These are phyloP conservation scores for Charaxes varanes DNA, from an alignment of 1,140 invertebrate genomes.

Conservation along the genomic window DNA sequence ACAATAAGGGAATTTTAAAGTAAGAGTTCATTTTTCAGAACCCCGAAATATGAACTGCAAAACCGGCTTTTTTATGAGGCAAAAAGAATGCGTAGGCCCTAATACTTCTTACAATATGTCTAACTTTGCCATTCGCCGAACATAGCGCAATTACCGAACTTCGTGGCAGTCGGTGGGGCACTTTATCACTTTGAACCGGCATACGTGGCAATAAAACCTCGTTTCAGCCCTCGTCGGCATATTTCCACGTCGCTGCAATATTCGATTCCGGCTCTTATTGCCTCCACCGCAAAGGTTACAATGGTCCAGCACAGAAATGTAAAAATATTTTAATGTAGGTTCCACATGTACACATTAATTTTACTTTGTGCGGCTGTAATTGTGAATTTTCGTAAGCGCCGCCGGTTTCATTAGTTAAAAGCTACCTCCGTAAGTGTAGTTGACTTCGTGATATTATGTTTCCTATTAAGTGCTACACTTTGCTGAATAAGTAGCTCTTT, in stretches of 20 bases:
- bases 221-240: slow-evolving; percentile 12
- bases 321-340: slow-evolving; percentile 9
- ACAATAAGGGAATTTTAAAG: too few relatives aligned
- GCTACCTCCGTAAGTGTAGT: too few relatives aligned
- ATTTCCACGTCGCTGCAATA: not conserved
- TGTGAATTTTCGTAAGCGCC: slow-evolving; percentile 2
- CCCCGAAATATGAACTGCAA: too few relatives aligned
- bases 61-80: too few relatives aligned
- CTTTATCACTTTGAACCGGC: slow-evolving; percentile 22
- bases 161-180: slow-evolving; percentile 20
- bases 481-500: too few relatives aligned
- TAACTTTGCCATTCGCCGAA: slow-evolving; percentile 13
- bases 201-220: slow-evolving; percentile 17
- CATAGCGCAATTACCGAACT: slow-evolving; percentile 24
- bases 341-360: slow-evolving; percentile 6
- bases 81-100: too few relatives aligned
- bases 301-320: not conserved
- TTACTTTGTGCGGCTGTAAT: slow-evolving; percentile 6
- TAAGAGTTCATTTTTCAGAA: too few relatives aligned
- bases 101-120: slow-evolving; percentile 25
- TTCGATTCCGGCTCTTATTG: slow-evolving; percentile 9
- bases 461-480: too few relatives aligned
- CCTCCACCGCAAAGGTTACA: slow-evolving; percentile 4
- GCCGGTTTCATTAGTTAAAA: not conserved
- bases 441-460: too few relatives aligned